Evolutionary conservation across 1,140 invertebrate genomes (phyloP).

Genomic region (Hycleus cichorii): DNA sequence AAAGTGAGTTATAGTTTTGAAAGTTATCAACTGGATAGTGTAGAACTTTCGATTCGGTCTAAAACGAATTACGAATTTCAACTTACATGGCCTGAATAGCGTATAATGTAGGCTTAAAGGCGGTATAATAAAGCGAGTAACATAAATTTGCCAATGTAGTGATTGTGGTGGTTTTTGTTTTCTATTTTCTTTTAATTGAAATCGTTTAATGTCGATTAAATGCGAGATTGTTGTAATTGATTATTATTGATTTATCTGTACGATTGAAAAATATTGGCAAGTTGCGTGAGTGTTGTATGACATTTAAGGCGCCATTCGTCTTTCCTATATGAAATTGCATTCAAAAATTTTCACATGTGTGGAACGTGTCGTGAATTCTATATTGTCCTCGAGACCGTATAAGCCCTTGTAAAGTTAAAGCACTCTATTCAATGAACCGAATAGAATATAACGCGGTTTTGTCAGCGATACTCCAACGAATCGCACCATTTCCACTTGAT

Average conservation of each 20-base stretch:
- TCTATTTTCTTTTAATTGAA: background rate
- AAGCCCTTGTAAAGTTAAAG: constrained; percentile 20
- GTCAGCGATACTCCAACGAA: constrained; percentile 19
- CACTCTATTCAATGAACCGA: constrained; percentile 31
- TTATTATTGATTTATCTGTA: background rate
- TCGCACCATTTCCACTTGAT: constrained; percentile 3
- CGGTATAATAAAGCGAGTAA: background rate
- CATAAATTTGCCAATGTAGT: background rate
- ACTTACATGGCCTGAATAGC: constrained; percentile 3
- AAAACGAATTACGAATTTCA: constrained; percentile 7
- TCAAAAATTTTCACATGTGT: constrained; percentile 29
- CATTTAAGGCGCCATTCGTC: constrained; percentile 14
- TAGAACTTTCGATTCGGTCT: constrained; percentile 4
- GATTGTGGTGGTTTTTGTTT: background rate
- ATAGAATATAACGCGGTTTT: constrained; percentile 22
- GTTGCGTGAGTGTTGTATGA: constrained; percentile 1
- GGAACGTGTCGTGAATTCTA: constrained; percentile 21
- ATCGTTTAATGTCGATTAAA: background rate
- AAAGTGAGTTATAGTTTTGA: constrained; percentile 4
- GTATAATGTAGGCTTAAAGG: too few species aligned
- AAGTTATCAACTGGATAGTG: constrained; percentile 1
- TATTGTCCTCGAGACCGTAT: constrained; percentile 1
- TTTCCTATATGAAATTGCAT: constrained; percentile 24
- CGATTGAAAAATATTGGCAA: background rate
- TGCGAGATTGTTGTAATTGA: background rate